A percentile compares a stretch with the other conserved stretches of the same genome.
Conservation (phyloP, 2,888 invertebrate species). For the Rhorus exstirpatorius region DNA sequence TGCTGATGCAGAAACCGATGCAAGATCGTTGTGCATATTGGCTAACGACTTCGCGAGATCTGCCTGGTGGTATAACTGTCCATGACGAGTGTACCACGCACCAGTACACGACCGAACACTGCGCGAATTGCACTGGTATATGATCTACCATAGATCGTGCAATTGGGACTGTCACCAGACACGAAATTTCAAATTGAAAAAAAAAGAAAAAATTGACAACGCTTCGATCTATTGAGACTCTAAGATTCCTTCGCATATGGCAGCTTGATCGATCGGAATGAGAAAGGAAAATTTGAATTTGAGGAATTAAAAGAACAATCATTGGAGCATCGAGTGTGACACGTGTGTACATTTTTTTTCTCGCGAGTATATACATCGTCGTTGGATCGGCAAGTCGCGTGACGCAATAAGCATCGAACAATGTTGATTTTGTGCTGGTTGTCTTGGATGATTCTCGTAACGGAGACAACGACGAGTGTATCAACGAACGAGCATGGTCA, state of each 20-base stretch:
- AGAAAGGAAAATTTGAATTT: too few species aligned
- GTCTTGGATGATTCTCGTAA: slow-evolving; percentile 30
- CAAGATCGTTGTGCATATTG: slow-evolving; percentile 60
- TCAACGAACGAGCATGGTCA: slow-evolving; percentile 15
- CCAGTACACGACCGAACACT: slow-evolving; percentile 77
- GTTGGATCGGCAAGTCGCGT: not conserved
- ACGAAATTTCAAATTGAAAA: slow-evolving; percentile 20
- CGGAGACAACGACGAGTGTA: slow-evolving; percentile 26
- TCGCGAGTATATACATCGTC: not conserved
- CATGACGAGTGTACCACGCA: slow-evolving; percentile 73
- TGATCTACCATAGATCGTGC: slow-evolving; percentile 48
- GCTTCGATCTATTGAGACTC: too few species aligned
- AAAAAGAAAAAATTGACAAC: too few species aligned
- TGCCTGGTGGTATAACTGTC: slow-evolving; percentile 71
- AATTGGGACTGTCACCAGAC: slow-evolving; percentile 28
- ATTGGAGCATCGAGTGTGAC: too few species aligned
- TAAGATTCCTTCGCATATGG: too few species aligned
- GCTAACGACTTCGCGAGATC: slow-evolving; percentile 55
- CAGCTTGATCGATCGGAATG: not conserved
- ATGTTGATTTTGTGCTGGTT: slow-evolving; percentile 57
- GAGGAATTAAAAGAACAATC: too few species aligned
- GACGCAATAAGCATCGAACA: slow-evolving; percentile 14
- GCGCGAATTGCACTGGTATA: slow-evolving; percentile 74
- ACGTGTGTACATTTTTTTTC: too few species aligned
- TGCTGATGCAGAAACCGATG: slow-evolving; percentile 15